phyloP scores from a whole-genome alignment of 2,113 vertebrate genomes.

The Actenoides hombroni region DNA sequence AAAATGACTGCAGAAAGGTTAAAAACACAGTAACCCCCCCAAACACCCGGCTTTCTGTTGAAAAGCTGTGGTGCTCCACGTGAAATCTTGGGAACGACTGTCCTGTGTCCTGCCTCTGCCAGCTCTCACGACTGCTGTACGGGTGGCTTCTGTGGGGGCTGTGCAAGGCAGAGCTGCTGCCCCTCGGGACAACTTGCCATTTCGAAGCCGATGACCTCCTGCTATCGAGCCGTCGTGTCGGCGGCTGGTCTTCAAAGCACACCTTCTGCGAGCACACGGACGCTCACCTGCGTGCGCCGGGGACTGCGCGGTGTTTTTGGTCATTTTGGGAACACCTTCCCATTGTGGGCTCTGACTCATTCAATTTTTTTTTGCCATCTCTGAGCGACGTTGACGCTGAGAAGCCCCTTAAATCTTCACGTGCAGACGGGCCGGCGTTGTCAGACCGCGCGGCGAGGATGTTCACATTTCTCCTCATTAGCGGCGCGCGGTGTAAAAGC shows the following conservation, averaged over 20 bases:
- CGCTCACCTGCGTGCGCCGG: fast-evolving
- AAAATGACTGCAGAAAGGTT: neutral
- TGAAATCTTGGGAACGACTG: neutral
- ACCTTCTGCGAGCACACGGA: neutral
- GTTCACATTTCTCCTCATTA: slow-evolving; percentile 74
- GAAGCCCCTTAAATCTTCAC: slow-evolving; percentile 28
- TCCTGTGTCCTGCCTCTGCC: neutral
- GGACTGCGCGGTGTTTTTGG: neutral
- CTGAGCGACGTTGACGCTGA: neutral
- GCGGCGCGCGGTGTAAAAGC: slow-evolving; percentile 62
- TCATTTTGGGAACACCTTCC: neutral
- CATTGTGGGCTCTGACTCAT: neutral
- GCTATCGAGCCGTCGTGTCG: neutral
- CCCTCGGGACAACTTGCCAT: neutral
- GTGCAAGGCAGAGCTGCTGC: neutral
- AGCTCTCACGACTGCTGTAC: fast-evolving
- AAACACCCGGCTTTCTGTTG: neutral
- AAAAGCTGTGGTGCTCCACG: neutral
- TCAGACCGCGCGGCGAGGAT: slow-evolving; percentile 41
- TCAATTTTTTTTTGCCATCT: neutral
- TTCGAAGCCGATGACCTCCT: neutral
- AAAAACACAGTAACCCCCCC: neutral
- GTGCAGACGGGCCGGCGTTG: neutral
- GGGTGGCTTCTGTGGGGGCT: neutral
- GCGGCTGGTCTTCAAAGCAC: neutral